phyloP scores from a whole-genome alignment of 1,140 invertebrate species.

The Drosophila punjabiensis region DNA sequence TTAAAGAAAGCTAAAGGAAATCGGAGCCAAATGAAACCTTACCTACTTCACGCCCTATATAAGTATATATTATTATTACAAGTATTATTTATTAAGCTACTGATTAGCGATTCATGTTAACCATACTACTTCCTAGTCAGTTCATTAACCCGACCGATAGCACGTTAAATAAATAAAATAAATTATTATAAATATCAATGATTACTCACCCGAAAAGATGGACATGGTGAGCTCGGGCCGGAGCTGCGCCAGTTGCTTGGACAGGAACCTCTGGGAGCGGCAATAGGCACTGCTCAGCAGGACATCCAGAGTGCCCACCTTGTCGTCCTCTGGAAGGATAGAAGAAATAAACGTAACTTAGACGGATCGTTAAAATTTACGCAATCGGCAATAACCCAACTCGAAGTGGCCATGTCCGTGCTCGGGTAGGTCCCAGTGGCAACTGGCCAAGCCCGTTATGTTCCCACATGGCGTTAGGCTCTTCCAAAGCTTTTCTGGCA shows the following conservation, averaged over 20 bases:
- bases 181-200: too few relatives aligned
- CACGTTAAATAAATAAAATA: too few relatives aligned
- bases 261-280: constrained; percentile 96
- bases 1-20: too few relatives aligned
- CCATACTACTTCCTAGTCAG: too few relatives aligned
- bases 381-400: constrained; percentile 10
- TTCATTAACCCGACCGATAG: too few relatives aligned
- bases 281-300: constrained; percentile 95
- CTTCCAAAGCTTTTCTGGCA: constrained; percentile 47
- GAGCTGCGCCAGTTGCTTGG: constrained; percentile 95
- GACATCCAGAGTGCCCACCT: constrained; percentile 91
- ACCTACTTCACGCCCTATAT: too few relatives aligned
- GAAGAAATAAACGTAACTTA: constrained; percentile 18
- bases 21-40: too few relatives aligned
- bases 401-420: constrained; percentile 33
- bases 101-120: too few relatives aligned
- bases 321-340: constrained; percentile 87
- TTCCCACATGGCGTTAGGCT: neutral
- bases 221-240: constrained; percentile 99
- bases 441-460: constrained; percentile 18
- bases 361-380: neutral
- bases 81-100: too few relatives aligned
- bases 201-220: constrained; percentile 96
- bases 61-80: too few relatives aligned
- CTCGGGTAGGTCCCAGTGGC: constrained; percentile 32